Conservation (phyloP, 1,140 invertebrate genomes). For the Reticulitermes speratus region DNA sequence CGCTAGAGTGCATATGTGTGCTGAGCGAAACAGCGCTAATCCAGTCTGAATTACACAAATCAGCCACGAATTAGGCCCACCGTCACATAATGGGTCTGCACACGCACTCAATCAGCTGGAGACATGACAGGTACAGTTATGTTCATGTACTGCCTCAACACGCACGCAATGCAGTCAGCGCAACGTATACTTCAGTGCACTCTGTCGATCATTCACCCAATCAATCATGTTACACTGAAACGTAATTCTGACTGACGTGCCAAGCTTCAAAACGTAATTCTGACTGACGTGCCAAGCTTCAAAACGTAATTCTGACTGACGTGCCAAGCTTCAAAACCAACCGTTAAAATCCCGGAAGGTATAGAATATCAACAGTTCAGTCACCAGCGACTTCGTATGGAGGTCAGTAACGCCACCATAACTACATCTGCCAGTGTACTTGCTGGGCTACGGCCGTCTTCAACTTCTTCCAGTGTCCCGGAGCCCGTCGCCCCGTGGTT, state of each 20-base stretch:
- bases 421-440: neutral
- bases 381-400: neutral
- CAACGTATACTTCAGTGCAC: neutral
- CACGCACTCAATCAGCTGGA: neutral
- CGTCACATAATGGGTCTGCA: neutral
- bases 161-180: neutral
- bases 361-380: neutral
- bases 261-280: neutral
- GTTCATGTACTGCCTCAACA: neutral
- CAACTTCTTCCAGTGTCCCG: neutral
- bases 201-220: neutral
- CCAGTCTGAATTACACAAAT: neutral
- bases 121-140: no score
- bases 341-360: neutral
- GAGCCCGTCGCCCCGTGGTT: slow-evolving; percentile 1
- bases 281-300: neutral
- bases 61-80: neutral
- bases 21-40: neutral
- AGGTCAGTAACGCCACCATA: neutral
- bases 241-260: neutral
- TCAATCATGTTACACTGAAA: neutral
- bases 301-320: neutral
- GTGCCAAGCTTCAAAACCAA: neutral
- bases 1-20: neutral
- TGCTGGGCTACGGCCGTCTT: neutral